phyloP scores from a whole-genome alignment of 2,113 vertebrate species.

The Perca fluviatilis region DNA sequence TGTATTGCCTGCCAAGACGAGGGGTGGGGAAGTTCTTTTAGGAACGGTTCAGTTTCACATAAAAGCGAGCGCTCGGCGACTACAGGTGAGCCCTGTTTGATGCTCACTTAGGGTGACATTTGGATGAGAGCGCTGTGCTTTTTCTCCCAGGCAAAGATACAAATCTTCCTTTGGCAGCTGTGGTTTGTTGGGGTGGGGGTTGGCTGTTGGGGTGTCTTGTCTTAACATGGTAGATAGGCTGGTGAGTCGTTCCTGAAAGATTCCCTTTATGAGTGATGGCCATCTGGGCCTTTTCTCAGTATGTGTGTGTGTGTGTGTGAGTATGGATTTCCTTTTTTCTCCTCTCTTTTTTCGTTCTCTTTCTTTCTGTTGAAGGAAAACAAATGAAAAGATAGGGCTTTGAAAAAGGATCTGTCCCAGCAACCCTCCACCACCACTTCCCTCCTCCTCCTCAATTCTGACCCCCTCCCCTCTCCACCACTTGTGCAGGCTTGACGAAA shows the following conservation, averaged over 20 bases:
- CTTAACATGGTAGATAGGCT: slow-evolving; percentile 67
- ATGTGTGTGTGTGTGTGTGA: slow-evolving; percentile 21
- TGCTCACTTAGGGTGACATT: slow-evolving; percentile 68
- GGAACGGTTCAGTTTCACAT: slow-evolving; percentile 67
- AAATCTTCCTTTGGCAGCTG: slow-evolving; percentile 73
- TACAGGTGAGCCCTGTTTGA: slow-evolving; percentile 73
- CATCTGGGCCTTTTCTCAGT: slow-evolving; percentile 67
- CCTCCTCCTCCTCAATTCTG: slow-evolving; percentile 22
- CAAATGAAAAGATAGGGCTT: slow-evolving; percentile 82
- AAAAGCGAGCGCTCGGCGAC: slow-evolving; percentile 46
- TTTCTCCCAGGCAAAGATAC: slow-evolving; percentile 65
- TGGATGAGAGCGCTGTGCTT: slow-evolving; percentile 48
- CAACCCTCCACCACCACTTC: slow-evolving; percentile 42
- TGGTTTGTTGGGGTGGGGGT: slow-evolving; percentile 41
- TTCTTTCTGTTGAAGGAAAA: slow-evolving; percentile 68
- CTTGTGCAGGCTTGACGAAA: slow-evolving; percentile 81
- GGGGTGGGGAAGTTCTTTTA: slow-evolving; percentile 53
- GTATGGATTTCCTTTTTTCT: slow-evolving; percentile 32
- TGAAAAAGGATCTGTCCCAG: slow-evolving; percentile 80
- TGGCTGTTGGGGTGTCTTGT: slow-evolving; percentile 55
- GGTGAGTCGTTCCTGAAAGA: slow-evolving; percentile 73
- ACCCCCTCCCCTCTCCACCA: slow-evolving; percentile 62
- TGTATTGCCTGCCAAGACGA: slow-evolving; percentile 49
- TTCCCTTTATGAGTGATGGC: slow-evolving; percentile 73
- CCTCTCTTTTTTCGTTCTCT: slow-evolving; percentile 19